Evolutionary conservation across 2,113 vertebrate species (phyloP), one percentile per base, ranked within the genome.

Genomic region (Megalops atlanticus): DNA sequence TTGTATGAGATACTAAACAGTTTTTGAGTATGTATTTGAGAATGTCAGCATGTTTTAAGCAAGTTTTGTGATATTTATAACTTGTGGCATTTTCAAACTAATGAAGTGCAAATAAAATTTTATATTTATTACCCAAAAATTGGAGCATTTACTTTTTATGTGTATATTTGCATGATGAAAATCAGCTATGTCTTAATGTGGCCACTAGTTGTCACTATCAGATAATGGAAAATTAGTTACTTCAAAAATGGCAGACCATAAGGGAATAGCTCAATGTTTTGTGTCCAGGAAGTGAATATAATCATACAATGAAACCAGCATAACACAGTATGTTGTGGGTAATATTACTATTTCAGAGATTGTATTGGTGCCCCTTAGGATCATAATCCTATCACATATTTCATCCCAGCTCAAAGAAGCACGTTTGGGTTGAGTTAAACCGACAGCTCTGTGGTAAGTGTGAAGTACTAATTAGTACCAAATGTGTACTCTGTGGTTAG

Each of bases 31-130:
- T 86, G 88, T 95, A 93, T 95, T 94, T 93, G 89, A 94, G 93
- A 92, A 92, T 94, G 92, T 95, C 94, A 91, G 93, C 87, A 94
- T 96, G 94, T 95, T 95, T 93, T 92, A 93, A 89, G 84, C 71
- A 36, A n/a, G 83, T 89, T 86, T 91, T 92, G 94, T 97, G 95
- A 91, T 96, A 64, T 64, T 64, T 64, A 96, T 96, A 96, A 96
- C 92, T 95, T 94, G 94, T 96, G 95, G 93, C 95, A 95, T 97
- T 98, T 96, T 96, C 96, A 94, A 95, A 97, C 96, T 97, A 98
- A 98, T 96, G 94, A 97, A 94, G 92, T 97, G 94, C 95, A 95
- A 99, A 97, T 97, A 98, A 98, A 98, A 95, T 94, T 94, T 95
- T 97, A 96, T 98, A 97, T 98, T 98, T 98, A 97, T 98, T 94